Base-by-base conservation (phyloP, 2,888 invertebrate genomes). In the Drosophila limbata region DNA sequence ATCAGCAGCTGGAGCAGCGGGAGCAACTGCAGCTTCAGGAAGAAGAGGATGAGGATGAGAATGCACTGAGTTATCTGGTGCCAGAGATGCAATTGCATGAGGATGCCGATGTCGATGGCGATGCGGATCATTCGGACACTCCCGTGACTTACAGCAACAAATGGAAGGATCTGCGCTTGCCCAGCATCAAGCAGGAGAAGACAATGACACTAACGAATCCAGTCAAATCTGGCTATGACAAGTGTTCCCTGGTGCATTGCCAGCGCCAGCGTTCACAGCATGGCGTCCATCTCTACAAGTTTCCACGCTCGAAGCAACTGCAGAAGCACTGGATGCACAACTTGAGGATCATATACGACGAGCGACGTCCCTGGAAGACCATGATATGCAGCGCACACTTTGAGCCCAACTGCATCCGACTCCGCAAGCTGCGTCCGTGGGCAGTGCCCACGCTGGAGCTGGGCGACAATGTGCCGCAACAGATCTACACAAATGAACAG, bases 401-500 rank as follows among this genome's bases (percentile, higher is more conserved):
- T 28, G 90, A 88, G 35, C 53, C 77, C 4, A 53, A 55, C 4
- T 87, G 90, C 51, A 77, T 86, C 4, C 63, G 73, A 21, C 60
- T 78, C 13, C 69, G 89, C 11, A 86, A 88, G 51, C 74, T 91
- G 13, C 81, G 85, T 3, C 81, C 84, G 19, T 91, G 91, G 91
- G 88, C 91, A 2, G 80, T 91, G 53, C 91, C 91, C 4, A 91
- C 91, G 0, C 63, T 91, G 6, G 79, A 89, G 19, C 69, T 91
- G 28, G 91, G 91, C 2, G 52, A 68, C 8, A 86, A 86, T 64
- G 88, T 85, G n/a, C 88, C 89, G 1, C 53, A 52, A 5, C 52
- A 67, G 3, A 62, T 89, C 15, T 85, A 68, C 15, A 72, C 80
- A 2, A 86, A 86, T 61, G 74, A 82, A 17, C 71, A 88, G 47